Base-by-base conservation (phyloP, 2,797 vertebrate species). In the Acipenser transmontanus region DNA sequence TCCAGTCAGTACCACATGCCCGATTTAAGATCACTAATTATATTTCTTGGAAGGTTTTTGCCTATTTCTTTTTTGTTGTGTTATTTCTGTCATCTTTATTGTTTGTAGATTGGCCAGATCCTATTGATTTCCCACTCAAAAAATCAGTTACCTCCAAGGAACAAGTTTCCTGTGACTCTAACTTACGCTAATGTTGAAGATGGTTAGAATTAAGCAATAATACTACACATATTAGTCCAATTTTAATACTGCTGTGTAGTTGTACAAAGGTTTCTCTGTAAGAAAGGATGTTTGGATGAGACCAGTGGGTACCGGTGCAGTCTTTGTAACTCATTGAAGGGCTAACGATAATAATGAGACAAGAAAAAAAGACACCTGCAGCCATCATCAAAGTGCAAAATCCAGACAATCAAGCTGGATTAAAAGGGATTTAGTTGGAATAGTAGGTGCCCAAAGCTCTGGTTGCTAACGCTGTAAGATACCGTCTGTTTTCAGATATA, bases 401-500 rank as follows among this genome's bases (percentile, higher is more conserved):
- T 51, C 68, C 74, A 82, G 81, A 88, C 82, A 88, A 84, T 82
- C 77, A 72, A 77, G 51, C 5, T 70, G 75, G 76, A 88, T 88
- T 90, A 86, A 84, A 84, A 87, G 81, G 64, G 74, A 71, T 74
- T 73, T 76, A 74, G 66, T 77, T 74, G 67, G 68, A 61, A 78
- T 73, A 63, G 66, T 82, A 86, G 83, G 82, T 89, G 82, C 87
- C 80, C 71, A 60, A 64, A 71, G 73, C 69, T 75, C 69, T 59
- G 57, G 73, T 73, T 84, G 76, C 67, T 70, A 72, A 66, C 74
- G 70, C 68, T 78, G 84, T 86, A 80, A 86, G 82, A 89, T 89
- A 81, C 76, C 67, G 71, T 81, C 70, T 76, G 75, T 79, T 80
- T 84, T 65, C 75, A 80, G 83, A 86, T 90, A 79, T 73, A 70